phyloP scores from a whole-genome alignment of 1,140 invertebrate genomes.

The Dolichoris vasculosae region DNA sequence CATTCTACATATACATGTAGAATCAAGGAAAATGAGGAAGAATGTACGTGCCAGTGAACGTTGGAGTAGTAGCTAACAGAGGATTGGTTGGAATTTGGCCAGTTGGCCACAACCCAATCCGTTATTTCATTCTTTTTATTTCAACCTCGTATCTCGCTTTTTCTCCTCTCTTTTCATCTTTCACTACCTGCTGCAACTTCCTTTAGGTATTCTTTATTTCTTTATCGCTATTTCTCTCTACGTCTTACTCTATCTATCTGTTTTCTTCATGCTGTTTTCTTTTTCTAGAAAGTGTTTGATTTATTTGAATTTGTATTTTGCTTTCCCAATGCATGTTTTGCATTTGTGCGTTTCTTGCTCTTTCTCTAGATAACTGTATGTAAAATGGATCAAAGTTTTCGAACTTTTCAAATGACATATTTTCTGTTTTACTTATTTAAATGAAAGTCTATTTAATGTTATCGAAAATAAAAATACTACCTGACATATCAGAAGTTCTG shows the following conservation, averaged over 20 bases:
- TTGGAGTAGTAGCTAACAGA: slow-evolving; percentile 39
- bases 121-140: slow-evolving; percentile 75
- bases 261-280: slow-evolving; percentile 7
- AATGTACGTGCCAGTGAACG: slow-evolving; percentile 42
- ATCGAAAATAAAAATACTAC: too few species aligned
- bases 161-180: slow-evolving; percentile 43
- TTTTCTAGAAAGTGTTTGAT: not conserved
- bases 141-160: slow-evolving; percentile 53
- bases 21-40: slow-evolving; percentile 13
- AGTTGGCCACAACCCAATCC: slow-evolving; percentile 73
- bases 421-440: not conserved
- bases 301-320: slow-evolving; percentile 5
- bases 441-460: not conserved
- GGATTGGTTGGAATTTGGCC: slow-evolving; percentile 73
- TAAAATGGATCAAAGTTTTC: not conserved
- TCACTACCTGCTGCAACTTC: slow-evolving; percentile 41
- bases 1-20: not conserved
- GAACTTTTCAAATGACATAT: slow-evolving; percentile 23
- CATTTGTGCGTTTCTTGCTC: not conserved
- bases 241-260: slow-evolving; percentile 13
- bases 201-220: slow-evolving; percentile 46
- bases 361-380: not conserved
- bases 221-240: slow-evolving; percentile 30
- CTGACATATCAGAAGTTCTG: too few species aligned
- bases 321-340: not conserved